Percentiles rank a stretch among this genome's conserved stretches.
These are phyloP conservation scores for Anneissia japonica DNA, from an alignment of 35 echinoderm and acorn worm species.

Conservation along the genomic window DNA sequence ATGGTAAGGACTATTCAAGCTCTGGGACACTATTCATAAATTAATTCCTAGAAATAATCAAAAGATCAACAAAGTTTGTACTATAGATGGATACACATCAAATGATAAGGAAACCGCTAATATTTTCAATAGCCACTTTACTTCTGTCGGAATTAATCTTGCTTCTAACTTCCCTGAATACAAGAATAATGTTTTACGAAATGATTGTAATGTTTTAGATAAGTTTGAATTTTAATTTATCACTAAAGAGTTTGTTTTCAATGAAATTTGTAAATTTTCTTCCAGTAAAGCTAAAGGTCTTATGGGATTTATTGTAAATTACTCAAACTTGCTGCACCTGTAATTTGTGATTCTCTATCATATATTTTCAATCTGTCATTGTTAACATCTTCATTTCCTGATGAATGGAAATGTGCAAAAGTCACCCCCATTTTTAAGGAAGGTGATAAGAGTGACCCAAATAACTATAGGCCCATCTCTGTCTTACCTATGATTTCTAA, in stretches of 20 bases:
- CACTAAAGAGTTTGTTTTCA: neutral
- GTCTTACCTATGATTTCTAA: conserved; percentile 34
- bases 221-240: neutral
- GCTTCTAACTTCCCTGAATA: neutral
- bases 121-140: neutral
- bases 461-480: conserved; percentile 31
- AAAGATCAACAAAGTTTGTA: too few relatives aligned
- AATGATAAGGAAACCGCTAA: neutral
- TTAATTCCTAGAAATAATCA: too few relatives aligned
- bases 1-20: too few relatives aligned
- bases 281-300: conserved; percentile 20
- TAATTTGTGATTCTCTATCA: neutral
- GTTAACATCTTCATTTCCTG: neutral
- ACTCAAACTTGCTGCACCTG: conserved; percentile 9
- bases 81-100: too few relatives aligned
- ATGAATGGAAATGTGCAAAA: conserved; percentile 40
- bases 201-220: neutral
- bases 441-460: conserved; percentile 2
- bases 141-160: neutral
- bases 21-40: too few relatives aligned
- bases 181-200: neutral
- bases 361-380: conserved; percentile 22
- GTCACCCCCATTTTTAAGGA: conserved; percentile 25
- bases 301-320: conserved; percentile 11
- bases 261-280: neutral